Evolutionary conservation across 1,140 invertebrate species (phyloP), one percentile per base, ranked within the genome.

Genomic region (Temnothorax nylanderi): DNA sequence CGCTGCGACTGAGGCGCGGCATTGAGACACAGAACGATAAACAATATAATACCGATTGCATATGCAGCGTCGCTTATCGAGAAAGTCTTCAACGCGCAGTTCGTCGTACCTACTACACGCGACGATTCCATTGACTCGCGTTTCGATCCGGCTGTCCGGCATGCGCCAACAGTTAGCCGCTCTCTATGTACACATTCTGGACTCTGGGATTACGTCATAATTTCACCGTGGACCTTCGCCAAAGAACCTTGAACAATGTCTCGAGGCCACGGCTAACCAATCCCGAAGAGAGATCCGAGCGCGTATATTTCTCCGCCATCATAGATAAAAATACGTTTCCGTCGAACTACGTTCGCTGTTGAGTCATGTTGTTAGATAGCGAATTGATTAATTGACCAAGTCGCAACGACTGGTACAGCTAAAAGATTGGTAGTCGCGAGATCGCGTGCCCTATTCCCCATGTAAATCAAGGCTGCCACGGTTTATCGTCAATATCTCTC

Each of bases 181-280:
- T 58, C 26, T 11, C 47, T 37, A 26, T 62, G 37, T 54, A 64
- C 21, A 54, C 49, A 56, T 78, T 32, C 64, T 74, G 44, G 88
- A 56, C 71, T 88, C 86, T 72, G 67, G 54, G 60, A 82, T 91
- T 91, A 87, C 89, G 82, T 91, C 90, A 91, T 32, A 81, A 78
- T 78, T 81, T 65, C 47, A 87, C 72, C 74, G 69, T 65, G 72
- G 34, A 74, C 58, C 58, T 49, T 77, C 86, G 69, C 78, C 77
- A 80, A 81, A 64, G 80, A 58, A 51, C 80, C 88, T 90, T 85
- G 78, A 90, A 85, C 89, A 86, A 80, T 76, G 34, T 71, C 41
- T 51, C 71, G 80, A 90, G 89, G 80, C 75, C 89, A 88, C 32
- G 76, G 76, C 64, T 90, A 85, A 74, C 71, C 62, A 74, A 84